Evolutionary conservation across 2,888 invertebrate species (phyloP), one percentile per base, ranked within the genome.

Genomic region (Loripinus fragilis): DNA sequence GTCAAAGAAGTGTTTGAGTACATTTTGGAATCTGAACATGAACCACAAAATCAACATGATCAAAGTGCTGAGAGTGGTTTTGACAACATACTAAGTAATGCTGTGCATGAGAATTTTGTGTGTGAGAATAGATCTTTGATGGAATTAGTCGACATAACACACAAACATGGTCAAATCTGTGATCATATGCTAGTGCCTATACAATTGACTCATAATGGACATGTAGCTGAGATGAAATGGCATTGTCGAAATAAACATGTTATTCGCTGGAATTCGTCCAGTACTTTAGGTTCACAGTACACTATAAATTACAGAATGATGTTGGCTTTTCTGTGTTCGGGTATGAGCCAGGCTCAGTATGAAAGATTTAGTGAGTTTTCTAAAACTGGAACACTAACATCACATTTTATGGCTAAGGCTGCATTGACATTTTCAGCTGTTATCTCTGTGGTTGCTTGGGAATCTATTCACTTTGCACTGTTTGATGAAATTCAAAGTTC

Each of bases 221-320:
- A 73, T 73, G 73, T 73, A 0, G 23, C 23, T 8, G 73, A 66
- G 25, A 17, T 12, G n/a, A 65, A 45, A 45, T 73, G 50, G 66
- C 0, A 10, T 10, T 73, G 73, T 38, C 1, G 12, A n/a, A 50
- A 65, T 66, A 66, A 50, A 0, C 73, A 73, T 38, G 8, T 23
- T 23, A 0, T 73, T 2, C 20, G n/a, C 8, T 73, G 66, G 73
- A 33, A 30, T 2, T 66, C 66, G 7, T 73, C 73, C 33, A 66
- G 41, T 33, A 8, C 17, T 1, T 23, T 73, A 20, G 73, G 65
- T 3, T 30, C 65, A n/a, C 35, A 73, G 8, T 66, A 73, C 33
- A 50, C 45, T 38, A 12, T 38, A 12, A 38, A 38, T 12, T 38
- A 38, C 12, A 38, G 12, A 38, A 38, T 38, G 38, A 38, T 38